Evolutionary conservation across 2,113 vertebrate species (phyloP).

Genomic region (Grammomys surdaster): DNA sequence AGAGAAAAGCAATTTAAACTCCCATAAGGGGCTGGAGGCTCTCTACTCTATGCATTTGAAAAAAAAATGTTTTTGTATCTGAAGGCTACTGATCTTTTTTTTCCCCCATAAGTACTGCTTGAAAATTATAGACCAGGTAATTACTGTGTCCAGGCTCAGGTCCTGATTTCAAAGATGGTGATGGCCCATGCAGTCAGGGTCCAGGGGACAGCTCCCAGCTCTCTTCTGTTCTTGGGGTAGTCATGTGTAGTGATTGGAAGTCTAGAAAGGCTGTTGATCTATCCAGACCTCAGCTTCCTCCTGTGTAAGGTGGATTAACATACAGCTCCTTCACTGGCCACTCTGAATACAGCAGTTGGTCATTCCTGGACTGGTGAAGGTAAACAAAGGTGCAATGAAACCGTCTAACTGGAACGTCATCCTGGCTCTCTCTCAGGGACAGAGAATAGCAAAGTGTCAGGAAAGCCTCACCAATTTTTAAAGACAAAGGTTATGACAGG

Average conservation of each 20-base stretch:
- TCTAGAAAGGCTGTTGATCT: too few relatives aligned
- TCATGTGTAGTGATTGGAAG: not conserved
- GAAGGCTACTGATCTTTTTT: not conserved
- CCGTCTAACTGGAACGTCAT: too few relatives aligned
- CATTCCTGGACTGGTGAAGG: not conserved
- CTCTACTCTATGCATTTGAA: not conserved
- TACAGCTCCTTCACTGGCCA: accelerated
- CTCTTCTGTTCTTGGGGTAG: not conserved
- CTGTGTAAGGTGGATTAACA: not conserved
- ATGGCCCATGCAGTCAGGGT: not conserved
- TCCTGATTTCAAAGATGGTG: not conserved
- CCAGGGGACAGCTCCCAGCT: too few relatives aligned
- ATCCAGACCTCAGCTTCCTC: not conserved
- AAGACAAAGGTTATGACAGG: not conserved
- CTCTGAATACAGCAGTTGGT: not conserved
- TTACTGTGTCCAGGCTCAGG: not conserved
- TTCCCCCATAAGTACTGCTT: not conserved
- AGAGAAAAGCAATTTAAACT: conserved; percentile 19
- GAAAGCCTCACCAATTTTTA: not conserved
- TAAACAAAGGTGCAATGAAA: not conserved
- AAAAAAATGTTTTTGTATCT: not conserved
- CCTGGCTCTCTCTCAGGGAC: not conserved
- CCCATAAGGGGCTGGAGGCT: not conserved
- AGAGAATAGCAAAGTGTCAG: not conserved
- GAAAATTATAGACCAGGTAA: not conserved